Evolutionary conservation across 2,888 invertebrate genomes (phyloP).

Genomic region (Lasioglossum malachurum): DNA sequence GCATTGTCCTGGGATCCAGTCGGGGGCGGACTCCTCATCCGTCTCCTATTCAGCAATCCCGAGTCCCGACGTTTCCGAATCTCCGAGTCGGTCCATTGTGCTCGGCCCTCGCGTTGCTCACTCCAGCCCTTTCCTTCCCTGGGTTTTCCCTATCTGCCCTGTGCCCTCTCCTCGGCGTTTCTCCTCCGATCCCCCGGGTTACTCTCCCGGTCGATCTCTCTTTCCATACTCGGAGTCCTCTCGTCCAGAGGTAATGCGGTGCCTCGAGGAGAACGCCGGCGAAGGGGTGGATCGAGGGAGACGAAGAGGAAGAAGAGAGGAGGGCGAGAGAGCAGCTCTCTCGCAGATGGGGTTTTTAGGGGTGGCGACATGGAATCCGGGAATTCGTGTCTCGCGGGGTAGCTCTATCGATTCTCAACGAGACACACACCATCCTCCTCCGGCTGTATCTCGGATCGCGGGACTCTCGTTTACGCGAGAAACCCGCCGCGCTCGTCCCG

Average conservation of each 20-base stretch:
- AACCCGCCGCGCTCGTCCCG: conserved; percentile 23
- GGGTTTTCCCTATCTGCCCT: conserved; percentile 44
- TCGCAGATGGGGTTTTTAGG: conserved; percentile 78
- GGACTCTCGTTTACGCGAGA: conserved; percentile 59
- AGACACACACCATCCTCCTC: conserved; percentile 76
- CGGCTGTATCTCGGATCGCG: conserved; percentile 66
- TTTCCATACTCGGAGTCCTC: conserved; percentile 64
- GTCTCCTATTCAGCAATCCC: conserved; percentile 81
- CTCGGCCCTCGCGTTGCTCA: conserved; percentile 68
- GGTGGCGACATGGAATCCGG: conserved; percentile 78
- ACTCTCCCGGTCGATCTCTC: conserved; percentile 60
- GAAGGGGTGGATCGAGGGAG: conserved; percentile 69
- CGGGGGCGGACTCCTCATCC: conserved; percentile 81
- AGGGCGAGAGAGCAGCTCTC: conserved; percentile 39
- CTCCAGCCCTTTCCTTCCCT: conserved; percentile 54
- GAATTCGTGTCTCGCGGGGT: conserved; percentile 78
- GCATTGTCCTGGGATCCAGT: conserved; percentile 80
- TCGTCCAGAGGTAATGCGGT: conserved; percentile 75
- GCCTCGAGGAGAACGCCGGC: conserved; percentile 58
- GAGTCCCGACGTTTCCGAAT: conserved; percentile 83
- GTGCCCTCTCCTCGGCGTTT: conserved; percentile 40
- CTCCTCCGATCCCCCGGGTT: conserved; percentile 31
- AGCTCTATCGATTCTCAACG: conserved; percentile 81
- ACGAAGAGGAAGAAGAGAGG: conserved; percentile 26
- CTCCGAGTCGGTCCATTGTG: conserved; percentile 79